Conservation (phyloP, 2,888 invertebrate species). For the Polymixis flavicincta region DNA sequence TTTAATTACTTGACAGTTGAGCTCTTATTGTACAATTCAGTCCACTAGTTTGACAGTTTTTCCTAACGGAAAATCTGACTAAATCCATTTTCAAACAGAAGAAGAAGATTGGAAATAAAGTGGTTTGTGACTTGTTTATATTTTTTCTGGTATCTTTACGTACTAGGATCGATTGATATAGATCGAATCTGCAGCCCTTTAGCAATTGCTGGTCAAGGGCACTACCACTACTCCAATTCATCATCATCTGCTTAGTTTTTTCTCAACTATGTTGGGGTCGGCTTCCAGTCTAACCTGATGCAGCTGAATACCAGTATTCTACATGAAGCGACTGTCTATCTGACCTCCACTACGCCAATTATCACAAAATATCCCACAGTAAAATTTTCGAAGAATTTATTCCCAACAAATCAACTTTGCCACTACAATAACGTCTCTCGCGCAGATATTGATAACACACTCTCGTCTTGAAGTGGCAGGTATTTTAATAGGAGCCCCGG, state of each 20-base stretch:
- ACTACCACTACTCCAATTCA: neutral
- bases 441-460: constrained; percentile 65
- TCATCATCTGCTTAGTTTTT: too few relatives aligned
- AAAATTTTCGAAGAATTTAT: neutral
- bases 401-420: constrained; percentile 21
- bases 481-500: constrained; percentile 86
- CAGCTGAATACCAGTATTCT: too few relatives aligned
- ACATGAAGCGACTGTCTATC: too few relatives aligned
- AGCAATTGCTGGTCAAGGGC: too few relatives aligned
- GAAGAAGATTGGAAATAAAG: neutral
- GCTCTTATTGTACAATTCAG: neutral
- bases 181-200: too few relatives aligned
- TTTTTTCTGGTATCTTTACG: neutral
- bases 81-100: neutral
- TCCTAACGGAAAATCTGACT: neutral
- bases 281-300: too few relatives aligned
- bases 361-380: too few relatives aligned
- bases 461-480: constrained; percentile 79
- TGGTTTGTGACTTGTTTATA: neutral
- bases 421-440: constrained; percentile 32
- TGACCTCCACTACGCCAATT: too few relatives aligned
- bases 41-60: neutral
- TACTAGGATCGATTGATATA: too few relatives aligned
- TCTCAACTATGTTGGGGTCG: too few relatives aligned
- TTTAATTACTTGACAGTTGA: neutral